Evolutionary conservation across 1,140 invertebrate genomes (phyloP).

Genomic region (Drosophila pseudoananassae): DNA sequence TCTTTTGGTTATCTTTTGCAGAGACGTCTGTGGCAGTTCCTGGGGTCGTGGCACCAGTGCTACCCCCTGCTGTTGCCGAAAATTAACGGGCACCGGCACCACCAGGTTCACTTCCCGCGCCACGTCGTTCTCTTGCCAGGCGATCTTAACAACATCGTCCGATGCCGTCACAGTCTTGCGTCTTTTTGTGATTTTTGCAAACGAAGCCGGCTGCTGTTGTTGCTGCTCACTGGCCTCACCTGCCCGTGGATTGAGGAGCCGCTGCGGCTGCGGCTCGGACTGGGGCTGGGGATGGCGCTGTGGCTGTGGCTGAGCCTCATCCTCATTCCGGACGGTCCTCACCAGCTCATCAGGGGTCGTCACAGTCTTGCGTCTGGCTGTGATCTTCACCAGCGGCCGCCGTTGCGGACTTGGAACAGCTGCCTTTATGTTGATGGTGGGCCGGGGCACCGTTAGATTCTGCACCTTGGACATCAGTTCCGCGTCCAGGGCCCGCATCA

Average conservation of each 20-base stretch:
- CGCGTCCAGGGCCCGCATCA: slow-evolving; percentile 23
- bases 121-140: not conserved
- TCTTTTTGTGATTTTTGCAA: not conserved
- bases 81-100: not conserved
- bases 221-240: not conserved
- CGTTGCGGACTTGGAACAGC: not conserved
- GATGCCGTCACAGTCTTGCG: not conserved
- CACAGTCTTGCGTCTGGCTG: no score
- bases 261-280: no score
- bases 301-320: not conserved
- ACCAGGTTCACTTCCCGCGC: no score
- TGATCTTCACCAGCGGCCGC: no score
- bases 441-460: slow-evolving; percentile 31
- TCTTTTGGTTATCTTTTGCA: not conserved
- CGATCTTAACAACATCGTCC: not conserved
- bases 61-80: not conserved
- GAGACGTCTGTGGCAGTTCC: no score
- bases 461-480: slow-evolving; percentile 13
- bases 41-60: not conserved
- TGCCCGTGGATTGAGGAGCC: no score
- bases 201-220: not conserved
- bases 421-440: slow-evolving; percentile 26
- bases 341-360: not conserved
- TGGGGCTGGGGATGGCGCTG: no score
- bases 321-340: not conserved